phyloP scores from a whole-genome alignment of 2,888 invertebrate species.

The Diarsia dahlii region DNA sequence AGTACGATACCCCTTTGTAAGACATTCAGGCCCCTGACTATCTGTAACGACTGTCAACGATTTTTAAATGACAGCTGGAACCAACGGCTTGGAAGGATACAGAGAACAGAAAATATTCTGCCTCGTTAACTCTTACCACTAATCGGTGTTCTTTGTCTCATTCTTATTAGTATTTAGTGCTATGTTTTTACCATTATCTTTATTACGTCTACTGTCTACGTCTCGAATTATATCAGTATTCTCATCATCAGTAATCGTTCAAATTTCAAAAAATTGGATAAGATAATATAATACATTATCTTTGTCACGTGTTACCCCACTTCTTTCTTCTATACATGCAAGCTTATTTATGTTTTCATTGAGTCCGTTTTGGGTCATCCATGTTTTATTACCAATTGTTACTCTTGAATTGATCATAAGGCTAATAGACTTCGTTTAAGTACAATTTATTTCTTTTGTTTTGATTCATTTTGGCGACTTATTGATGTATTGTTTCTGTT shows the following conservation, averaged over 20 bases:
- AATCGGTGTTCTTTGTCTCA: not conserved
- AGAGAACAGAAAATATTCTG: no score
- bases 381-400: slow-evolving; percentile 46
- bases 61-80: not conserved
- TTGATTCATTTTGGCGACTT: not conserved
- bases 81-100: not conserved
- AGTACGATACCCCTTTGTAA: no score
- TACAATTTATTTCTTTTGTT: slow-evolving; percentile 1
- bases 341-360: slow-evolving; percentile 34
- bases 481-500: not conserved
- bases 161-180: not conserved
- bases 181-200: not conserved
- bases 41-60: not conserved
- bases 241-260: no score
- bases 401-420: slow-evolving; percentile 32
- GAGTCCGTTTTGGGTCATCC: slow-evolving; percentile 25
- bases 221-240: not conserved
- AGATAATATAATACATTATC: slow-evolving; percentile 25
- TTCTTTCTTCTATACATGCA: slow-evolving; percentile 18
- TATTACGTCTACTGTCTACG: not conserved
- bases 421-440: slow-evolving; percentile 11
- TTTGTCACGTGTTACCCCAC: slow-evolving; percentile 34
- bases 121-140: not conserved
- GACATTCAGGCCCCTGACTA: not conserved
- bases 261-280: slow-evolving; percentile 20